Evolutionary conservation across 2,888 invertebrate genomes (phyloP).

Genomic region (Hemistola chrysoprasaria): DNA sequence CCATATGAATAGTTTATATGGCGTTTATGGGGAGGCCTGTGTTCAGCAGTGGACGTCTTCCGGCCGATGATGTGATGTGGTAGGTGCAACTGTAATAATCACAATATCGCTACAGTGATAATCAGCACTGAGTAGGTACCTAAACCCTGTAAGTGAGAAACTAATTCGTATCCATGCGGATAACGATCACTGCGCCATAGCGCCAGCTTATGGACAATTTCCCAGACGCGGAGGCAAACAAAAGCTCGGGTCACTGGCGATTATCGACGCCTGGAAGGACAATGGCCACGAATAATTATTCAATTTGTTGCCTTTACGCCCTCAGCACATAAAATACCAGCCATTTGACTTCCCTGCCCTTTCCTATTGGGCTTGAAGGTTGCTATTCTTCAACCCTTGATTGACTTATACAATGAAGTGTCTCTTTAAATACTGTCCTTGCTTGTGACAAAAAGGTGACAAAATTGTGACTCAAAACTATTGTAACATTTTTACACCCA

Average conservation of each 20-base stretch:
- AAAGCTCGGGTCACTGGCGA: constrained; percentile 55
- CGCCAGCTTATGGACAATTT: constrained; percentile 37
- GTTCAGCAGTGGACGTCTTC: too few species aligned
- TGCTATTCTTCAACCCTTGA: constrained; percentile 47
- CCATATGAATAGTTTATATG: too few species aligned
- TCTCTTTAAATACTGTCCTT: neutral
- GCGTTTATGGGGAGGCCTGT: too few species aligned
- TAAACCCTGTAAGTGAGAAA: too few species aligned
- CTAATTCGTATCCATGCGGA: too few species aligned
- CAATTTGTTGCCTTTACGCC: constrained; percentile 63
- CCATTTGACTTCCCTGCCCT: constrained; percentile 55
- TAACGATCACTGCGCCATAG: constrained; percentile 13
- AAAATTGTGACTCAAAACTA: too few species aligned
- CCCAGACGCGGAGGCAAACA: constrained; percentile 42
- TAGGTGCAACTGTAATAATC: too few species aligned
- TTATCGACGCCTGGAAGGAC: constrained; percentile 55
- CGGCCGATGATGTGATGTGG: too few species aligned
- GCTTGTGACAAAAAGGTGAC: too few species aligned
- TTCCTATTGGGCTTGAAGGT: constrained; percentile 44
- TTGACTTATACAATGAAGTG: constrained; percentile 28
- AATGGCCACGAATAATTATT: constrained; percentile 66
- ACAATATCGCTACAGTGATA: neutral
- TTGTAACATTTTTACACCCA: too few species aligned
- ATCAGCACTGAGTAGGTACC: too few species aligned
- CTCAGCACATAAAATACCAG: constrained; percentile 49